Evolutionary conservation across 37 sponge, comb jelly and placozoan species (phyloP).

Genomic region (Spongia lamella): DNA sequence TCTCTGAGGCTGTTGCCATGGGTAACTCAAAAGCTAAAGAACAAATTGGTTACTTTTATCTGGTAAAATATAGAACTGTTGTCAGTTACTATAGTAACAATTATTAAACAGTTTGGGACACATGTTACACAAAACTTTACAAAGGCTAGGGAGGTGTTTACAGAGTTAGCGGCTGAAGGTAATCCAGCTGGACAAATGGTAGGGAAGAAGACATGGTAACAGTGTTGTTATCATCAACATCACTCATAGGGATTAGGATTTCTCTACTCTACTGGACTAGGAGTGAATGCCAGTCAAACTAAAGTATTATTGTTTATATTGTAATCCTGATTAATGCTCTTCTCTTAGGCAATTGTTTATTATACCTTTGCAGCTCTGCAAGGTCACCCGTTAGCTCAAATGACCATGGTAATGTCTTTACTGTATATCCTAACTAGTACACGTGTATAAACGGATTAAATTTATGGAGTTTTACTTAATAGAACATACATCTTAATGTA

Average conservation of each 20-base stretch:
- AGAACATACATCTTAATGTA: no score
- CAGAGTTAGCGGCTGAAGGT: slow-evolving; percentile 63
- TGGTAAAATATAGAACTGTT: slow-evolving; percentile 52
- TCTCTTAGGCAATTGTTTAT: slow-evolving; percentile 85
- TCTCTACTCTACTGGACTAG: slow-evolving; percentile 85
- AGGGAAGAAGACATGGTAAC: background rate
- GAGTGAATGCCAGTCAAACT: slow-evolving; percentile 87
- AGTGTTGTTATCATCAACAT: no score
- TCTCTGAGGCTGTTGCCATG: slow-evolving; percentile 24
- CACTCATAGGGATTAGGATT: slow-evolving; percentile 80
- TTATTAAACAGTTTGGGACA: slow-evolving; percentile 55
- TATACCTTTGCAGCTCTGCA: slow-evolving; percentile 96
- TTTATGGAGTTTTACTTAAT: no score
- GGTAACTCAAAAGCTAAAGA: slow-evolving; percentile 66
- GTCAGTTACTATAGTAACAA: background rate
- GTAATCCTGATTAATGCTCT: background rate
- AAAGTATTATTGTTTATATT: slow-evolving; percentile 64
- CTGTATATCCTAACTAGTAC: no score
- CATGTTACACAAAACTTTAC: slow-evolving; percentile 65
- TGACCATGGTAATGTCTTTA: slow-evolving; percentile 71
- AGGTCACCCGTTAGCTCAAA: slow-evolving; percentile 82
- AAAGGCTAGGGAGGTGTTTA: slow-evolving; percentile 74
- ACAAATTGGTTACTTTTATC: slow-evolving; percentile 49
- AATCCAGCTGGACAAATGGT: slow-evolving; percentile 84
- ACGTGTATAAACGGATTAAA: no score